These are phyloP conservation scores for Aythya baeri DNA, from an alignment of 2,113 vertebrate genomes.

Conservation along the genomic window DNA sequence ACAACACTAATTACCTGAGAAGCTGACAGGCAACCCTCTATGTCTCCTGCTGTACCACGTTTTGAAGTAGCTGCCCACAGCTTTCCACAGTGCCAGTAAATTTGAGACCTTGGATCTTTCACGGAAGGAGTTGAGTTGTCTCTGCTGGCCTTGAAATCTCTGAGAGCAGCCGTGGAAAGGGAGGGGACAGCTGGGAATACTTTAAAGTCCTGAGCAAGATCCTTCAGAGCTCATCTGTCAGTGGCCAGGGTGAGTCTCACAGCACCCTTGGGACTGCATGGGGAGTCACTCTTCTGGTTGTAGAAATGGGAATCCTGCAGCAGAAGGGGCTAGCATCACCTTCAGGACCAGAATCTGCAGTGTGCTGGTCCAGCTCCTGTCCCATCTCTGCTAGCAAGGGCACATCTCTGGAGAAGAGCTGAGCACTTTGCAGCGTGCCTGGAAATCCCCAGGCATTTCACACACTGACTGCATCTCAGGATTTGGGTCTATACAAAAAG, in stretches of 20 bases:
- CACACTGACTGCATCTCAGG: fast-evolving
- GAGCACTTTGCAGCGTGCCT: background rate
- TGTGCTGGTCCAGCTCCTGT: background rate
- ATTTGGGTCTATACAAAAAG: background rate
- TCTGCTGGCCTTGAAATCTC: background rate
- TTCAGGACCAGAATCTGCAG: background rate
- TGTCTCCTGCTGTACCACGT: background rate
- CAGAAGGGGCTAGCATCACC: fast-evolving
- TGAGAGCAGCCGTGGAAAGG: background rate
- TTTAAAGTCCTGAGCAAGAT: background rate
- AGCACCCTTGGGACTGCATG: background rate
- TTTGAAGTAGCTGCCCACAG: background rate
- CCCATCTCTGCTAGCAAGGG: background rate
- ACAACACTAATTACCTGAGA: background rate
- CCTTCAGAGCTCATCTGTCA: background rate
- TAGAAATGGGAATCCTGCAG: background rate
- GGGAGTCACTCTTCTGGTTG: background rate
- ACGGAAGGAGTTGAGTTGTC: background rate
- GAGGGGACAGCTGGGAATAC: background rate
- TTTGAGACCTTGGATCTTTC: background rate
- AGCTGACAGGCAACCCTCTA: background rate
- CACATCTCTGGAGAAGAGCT: background rate
- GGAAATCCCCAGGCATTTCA: background rate
- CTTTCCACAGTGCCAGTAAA: background rate
- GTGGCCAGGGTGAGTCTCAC: background rate